Conservation (phyloP, 1,140 invertebrate genomes). For the Ceratitis capitata region DNA sequence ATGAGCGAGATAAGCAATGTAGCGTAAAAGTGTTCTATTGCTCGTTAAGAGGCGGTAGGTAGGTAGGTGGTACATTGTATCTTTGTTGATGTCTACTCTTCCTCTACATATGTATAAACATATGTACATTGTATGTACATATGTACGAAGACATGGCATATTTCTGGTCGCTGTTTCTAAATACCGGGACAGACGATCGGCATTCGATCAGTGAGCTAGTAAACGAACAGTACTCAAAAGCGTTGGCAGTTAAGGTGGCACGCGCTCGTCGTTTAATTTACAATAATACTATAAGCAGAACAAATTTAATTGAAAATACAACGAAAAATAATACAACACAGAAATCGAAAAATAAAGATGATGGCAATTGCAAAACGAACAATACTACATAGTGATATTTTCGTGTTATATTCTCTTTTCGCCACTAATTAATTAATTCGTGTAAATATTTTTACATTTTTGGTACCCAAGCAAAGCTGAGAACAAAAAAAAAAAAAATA, state of each 20-base stretch:
- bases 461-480: background rate
- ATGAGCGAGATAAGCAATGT: conserved; percentile 1
- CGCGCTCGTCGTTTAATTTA: background rate
- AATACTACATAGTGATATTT: background rate
- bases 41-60: background rate
- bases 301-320: background rate
- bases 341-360: too few species aligned
- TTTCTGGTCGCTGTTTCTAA: conserved; percentile 1
- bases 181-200: conserved; percentile 22
- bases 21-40: background rate
- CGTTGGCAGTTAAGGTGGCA: background rate
- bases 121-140: background rate
- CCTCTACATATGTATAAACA: background rate
- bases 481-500: background rate
- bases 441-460: conserved; percentile 19
- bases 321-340: background rate
- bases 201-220: conserved; percentile 24
- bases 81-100: background rate
- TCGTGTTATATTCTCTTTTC: background rate
- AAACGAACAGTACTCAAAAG: conserved; percentile 22
- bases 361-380: too few species aligned
- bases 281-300: background rate
- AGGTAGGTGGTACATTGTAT: too few species aligned
- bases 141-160: background rate
- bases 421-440: background rate